Percentiles rank a stretch among this genome's conserved stretches.
These are phyloP conservation scores for Graphium colonna DNA, from an alignment of 2,888 invertebrate species.

Conservation along the genomic window DNA sequence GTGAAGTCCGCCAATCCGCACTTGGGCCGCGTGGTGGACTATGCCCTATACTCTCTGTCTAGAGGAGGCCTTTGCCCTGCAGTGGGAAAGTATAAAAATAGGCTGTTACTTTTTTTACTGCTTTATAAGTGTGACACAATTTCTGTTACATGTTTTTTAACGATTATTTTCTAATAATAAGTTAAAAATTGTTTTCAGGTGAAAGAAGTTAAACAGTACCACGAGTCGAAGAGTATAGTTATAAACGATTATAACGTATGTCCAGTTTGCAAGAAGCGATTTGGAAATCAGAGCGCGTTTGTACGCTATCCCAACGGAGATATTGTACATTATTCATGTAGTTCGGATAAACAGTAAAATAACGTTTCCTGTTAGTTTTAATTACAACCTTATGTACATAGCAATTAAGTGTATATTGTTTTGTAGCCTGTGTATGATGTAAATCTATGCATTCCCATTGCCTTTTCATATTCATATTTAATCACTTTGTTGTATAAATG, in stretches of 20 bases:
- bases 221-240: conserved; percentile 90
- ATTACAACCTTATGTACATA: background rate
- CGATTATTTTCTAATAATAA: too few relatives aligned
- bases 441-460: background rate
- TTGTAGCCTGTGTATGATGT: background rate
- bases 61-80: too few relatives aligned
- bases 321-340: conserved; percentile 95
- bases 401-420: background rate
- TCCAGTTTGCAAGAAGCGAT: conserved; percentile 94
- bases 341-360: conserved; percentile 35
- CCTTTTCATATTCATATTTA: background rate
- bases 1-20: too few relatives aligned
- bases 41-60: too few relatives aligned
- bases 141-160: too few relatives aligned
- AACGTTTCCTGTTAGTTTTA: background rate
- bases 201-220: conserved; percentile 88
- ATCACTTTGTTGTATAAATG: background rate
- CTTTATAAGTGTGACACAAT: too few relatives aligned
- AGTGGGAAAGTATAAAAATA: too few relatives aligned
- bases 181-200: conserved; percentile 69
- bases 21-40: too few relatives aligned
- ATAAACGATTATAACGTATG: conserved; percentile 94
- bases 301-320: conserved; percentile 95
- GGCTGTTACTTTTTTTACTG: too few relatives aligned
- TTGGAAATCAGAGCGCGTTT: conserved; percentile 96